Conservation (phyloP, 2,113 vertebrate genomes). For the Scopus umbretta region DNA sequence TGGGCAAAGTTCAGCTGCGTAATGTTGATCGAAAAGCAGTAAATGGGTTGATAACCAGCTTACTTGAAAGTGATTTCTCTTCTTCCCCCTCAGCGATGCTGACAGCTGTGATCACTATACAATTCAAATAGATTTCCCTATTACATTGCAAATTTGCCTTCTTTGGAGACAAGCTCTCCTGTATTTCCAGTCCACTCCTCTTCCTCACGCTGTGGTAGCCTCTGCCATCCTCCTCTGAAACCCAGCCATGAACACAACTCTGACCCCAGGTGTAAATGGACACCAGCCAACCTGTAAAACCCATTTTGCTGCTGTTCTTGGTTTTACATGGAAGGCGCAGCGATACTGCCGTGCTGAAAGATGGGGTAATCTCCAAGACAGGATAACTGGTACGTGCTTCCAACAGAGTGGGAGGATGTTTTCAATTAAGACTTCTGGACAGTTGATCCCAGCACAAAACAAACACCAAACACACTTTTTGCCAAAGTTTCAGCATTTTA, state of each 20-base stretch:
- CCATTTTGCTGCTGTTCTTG: not conserved
- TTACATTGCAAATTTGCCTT: not conserved
- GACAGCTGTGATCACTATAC: not conserved
- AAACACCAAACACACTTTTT: not conserved
- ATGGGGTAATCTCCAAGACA: not conserved
- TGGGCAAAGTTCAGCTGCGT: not conserved
- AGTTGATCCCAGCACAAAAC: not conserved
- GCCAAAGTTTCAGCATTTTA: not conserved
- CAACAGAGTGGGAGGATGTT: not conserved
- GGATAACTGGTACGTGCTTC: not conserved
- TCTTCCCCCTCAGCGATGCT: not conserved
- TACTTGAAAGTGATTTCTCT: not conserved
- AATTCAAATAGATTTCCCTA: not conserved
- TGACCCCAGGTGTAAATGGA: not conserved
- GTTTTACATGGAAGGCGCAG: not conserved
- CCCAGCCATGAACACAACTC: not conserved
- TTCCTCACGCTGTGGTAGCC: not conserved
- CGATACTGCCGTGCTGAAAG: not conserved
- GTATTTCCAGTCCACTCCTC: not conserved
- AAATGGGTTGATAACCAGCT: not conserved
- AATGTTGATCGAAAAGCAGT: rapidly evolving
- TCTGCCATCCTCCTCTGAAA: not conserved
- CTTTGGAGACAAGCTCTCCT: not conserved
- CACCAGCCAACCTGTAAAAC: not conserved
- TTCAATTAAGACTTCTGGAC: not conserved